Base-by-base conservation (phyloP, 2,888 invertebrate species). In the Thecophora atra region DNA sequence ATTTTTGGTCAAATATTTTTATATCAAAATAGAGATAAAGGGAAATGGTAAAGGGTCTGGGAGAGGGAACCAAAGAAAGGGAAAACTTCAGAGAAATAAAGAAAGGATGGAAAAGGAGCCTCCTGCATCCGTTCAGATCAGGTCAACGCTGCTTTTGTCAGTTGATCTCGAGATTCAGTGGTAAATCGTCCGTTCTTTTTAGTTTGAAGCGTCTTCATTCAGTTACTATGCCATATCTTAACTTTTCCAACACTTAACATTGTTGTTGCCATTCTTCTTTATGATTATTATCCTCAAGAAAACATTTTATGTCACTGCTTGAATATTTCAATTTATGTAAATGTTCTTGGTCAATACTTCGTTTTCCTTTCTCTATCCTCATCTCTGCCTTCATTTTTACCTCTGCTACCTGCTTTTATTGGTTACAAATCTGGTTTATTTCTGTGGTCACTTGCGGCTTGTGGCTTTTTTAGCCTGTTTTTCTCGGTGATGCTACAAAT, bases 301-400 rank as follows among this genome's bases (percentile, higher is more conserved):
- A 69, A 54, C 44, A 62, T 28, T 60, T 60, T 17, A 47, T 60
- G 17, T 62, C 69, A 42, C 21, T 58, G 37, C 26, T 58, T 13
- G 60, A 47, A 69, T 62, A 60, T 11, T 69, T 69, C 62, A 69
- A 69, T 69, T 69, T 69, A n/a, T n/a, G n/a, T n/a, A 54, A 47
- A 69, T 51, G 28, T 30, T 47, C 13, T 28, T 69, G 60, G 60
- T 60, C 60, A 67, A 4, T 26, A 54, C 54, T n/a, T 47, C 17
- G n/a, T 51, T 4, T 21, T 15, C 24, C 3, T 63, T 19, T 19
- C 26, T 8, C 21, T 21, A n/a, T 42, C 42, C 21, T 44, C 15
- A 3, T 24, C 19, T n/a, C n/a, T 17, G 60, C n/a, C n/a, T 37
- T 11, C 37, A 8, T 37, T 8, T 37, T 11, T 37, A 37, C 37